A percentile compares a stretch with the other conserved stretches of the same genome.
These are phyloP conservation scores for Peromyscus melanophrys DNA, from an alignment of 2,797 vertebrate species.

Conservation along the genomic window DNA sequence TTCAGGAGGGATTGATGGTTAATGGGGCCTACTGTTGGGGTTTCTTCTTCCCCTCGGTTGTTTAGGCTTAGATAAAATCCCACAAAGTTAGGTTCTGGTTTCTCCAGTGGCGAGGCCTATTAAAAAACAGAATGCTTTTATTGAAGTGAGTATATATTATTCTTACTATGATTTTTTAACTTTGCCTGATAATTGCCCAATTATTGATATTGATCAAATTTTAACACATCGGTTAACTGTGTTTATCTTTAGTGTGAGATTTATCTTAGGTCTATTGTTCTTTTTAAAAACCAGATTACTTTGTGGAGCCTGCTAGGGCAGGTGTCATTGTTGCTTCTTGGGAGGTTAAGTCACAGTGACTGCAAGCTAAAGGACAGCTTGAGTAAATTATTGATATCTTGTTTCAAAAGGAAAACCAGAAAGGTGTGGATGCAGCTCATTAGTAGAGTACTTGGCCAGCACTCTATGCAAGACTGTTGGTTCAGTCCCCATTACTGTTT, in stretches of 20 bases:
- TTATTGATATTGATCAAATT: background rate
- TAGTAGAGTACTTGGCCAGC: background rate
- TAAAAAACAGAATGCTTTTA: background rate
- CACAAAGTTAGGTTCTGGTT: background rate
- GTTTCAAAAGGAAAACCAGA: background rate
- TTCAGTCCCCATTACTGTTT: background rate
- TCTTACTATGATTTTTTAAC: background rate
- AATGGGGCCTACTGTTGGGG: background rate
- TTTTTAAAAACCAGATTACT: background rate
- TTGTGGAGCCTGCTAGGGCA: background rate
- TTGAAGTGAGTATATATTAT: background rate
- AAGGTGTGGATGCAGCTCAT: background rate
- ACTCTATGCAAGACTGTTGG: background rate
- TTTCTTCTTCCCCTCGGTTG: background rate
- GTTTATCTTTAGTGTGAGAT: background rate
- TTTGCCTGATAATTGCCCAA: background rate
- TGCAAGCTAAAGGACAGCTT: background rate
- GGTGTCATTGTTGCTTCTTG: background rate
- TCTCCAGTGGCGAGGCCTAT: background rate
- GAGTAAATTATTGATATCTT: background rate
- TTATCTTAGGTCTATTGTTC: background rate
- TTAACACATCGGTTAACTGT: background rate
- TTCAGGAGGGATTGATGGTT: background rate
- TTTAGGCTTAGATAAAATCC: background rate
- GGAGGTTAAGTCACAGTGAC: background rate